phyloP scores from a whole-genome alignment of 2,888 invertebrate species.

The Kryphioiulus occultus region DNA sequence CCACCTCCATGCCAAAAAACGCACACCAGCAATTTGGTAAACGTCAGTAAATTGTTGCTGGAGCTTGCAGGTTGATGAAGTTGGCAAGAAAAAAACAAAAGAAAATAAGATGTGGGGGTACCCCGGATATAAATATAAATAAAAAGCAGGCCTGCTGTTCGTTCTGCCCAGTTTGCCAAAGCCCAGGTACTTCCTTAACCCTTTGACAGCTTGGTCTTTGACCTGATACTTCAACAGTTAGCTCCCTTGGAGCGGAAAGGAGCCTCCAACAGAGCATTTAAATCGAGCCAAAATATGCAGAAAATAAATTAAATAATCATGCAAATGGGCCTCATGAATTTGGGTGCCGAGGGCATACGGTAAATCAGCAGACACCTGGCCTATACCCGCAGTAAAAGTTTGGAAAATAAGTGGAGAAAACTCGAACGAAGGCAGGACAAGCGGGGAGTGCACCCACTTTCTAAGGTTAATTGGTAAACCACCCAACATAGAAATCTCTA shows the following conservation, averaged over 20 bases:
- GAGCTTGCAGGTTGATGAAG: not conserved
- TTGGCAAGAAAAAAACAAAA: not conserved
- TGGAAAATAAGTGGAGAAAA: not conserved
- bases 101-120: constrained; percentile 21
- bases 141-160: constrained; percentile 17
- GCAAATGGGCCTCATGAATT: not conserved
- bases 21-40: constrained; percentile 11
- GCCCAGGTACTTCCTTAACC: constrained; percentile 22
- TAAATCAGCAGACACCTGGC: not conserved
- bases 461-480: not conserved
- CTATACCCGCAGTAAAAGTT: too few relatives aligned
- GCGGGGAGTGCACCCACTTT: not conserved
- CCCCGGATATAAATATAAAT: constrained; percentile 18
- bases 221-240: constrained; percentile 35
- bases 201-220: constrained; percentile 35
- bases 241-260: constrained; percentile 30
- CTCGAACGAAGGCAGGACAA: not conserved
- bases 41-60: not conserved
- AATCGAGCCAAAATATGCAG: not conserved
- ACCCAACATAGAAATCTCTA: not conserved
- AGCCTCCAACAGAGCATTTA: not conserved
- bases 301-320: not conserved
- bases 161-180: constrained; percentile 17
- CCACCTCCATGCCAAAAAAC: not conserved
- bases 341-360: not conserved